These are phyloP conservation scores for Andricus curvator DNA, from an alignment of 2,888 invertebrate genomes.

Conservation along the genomic window DNA sequence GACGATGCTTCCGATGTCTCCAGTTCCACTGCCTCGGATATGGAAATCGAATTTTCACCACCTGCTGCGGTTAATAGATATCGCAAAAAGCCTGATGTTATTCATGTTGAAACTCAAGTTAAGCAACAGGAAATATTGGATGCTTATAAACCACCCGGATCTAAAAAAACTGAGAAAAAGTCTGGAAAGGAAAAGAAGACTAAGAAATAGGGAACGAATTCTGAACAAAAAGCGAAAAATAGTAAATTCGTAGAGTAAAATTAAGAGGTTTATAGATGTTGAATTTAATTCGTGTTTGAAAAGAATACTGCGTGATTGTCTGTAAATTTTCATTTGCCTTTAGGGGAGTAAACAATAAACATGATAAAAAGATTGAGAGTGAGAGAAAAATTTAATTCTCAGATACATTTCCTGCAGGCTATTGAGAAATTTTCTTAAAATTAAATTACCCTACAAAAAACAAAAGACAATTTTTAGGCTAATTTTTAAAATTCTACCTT, in stretches of 20 bases:
- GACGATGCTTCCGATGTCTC: constrained; percentile 66
- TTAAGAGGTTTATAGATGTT: background rate
- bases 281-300: background rate
- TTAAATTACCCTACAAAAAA: too few species aligned
- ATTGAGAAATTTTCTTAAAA: too few species aligned
- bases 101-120: constrained; percentile 74
- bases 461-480: too few species aligned
- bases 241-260: background rate
- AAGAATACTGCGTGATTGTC: too few species aligned
- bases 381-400: too few species aligned
- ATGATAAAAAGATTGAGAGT: too few species aligned
- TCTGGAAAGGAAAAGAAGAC: constrained; percentile 49
- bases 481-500: too few species aligned
- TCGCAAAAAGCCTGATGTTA: constrained; percentile 71
- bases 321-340: too few species aligned
- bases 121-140: constrained; percentile 72
- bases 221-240: constrained; percentile 10
- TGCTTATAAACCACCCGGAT: constrained; percentile 56
- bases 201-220: constrained; percentile 42
- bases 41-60: constrained; percentile 77
- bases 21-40: constrained; percentile 74
- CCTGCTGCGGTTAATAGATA: constrained; percentile 72
- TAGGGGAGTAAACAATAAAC: too few species aligned
- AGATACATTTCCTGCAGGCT: too few species aligned
- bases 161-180: constrained; percentile 52